Conservation (phyloP, 2,797 vertebrate genomes). For the Danio kyathit region DNA sequence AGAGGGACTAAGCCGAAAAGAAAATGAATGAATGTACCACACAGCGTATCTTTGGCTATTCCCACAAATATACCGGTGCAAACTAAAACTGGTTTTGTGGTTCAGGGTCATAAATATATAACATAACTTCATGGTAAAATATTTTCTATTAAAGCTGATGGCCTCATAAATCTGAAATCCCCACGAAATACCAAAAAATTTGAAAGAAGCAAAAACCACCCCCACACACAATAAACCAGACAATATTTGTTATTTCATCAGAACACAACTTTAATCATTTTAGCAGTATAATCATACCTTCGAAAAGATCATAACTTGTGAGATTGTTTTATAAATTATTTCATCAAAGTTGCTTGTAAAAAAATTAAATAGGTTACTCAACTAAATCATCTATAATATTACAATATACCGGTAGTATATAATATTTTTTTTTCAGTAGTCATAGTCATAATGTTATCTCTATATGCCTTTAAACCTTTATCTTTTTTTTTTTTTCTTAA, state of each 20-base stretch:
- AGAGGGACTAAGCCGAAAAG: no score
- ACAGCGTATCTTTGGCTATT: no score
- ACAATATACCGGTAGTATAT: constrained; percentile 89
- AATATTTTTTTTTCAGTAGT: constrained; percentile 82
- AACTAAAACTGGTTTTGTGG: no score
- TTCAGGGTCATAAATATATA: no score
- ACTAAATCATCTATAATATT: constrained; percentile 91
- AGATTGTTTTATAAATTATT: constrained; percentile 91
- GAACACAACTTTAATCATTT: constrained; percentile 86
- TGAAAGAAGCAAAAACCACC: not conserved
- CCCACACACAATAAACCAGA: constrained; percentile 66
- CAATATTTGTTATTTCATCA: constrained; percentile 87
- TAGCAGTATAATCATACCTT: constrained; percentile 86
- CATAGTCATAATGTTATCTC: constrained; percentile 85
- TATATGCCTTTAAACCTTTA: constrained; percentile 83
- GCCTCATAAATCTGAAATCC: no score
- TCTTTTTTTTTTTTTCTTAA: constrained; percentile 65
- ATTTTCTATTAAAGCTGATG: no score
- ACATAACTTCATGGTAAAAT: no score
- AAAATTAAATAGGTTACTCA: constrained; percentile 89
- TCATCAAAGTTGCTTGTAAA: constrained; percentile 90
- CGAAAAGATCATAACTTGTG: constrained; percentile 87
- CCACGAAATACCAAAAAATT: not conserved
- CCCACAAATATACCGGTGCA: no score
- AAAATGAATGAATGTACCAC: no score